phyloP scores from a whole-genome alignment of 2,888 invertebrate genomes.

The Papilio elwesi region DNA sequence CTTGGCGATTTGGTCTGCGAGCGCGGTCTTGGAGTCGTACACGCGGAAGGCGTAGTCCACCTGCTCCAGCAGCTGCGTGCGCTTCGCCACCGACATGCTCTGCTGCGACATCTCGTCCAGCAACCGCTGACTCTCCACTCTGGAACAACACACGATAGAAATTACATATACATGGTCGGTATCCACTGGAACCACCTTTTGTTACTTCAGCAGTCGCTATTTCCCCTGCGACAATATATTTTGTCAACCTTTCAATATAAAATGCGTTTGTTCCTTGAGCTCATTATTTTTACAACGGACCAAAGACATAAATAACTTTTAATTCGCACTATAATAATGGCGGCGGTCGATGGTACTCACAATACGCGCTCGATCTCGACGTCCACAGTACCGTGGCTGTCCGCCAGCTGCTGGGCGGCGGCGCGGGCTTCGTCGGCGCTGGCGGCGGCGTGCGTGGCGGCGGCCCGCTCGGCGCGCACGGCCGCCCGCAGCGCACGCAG shows the following conservation, averaged over 20 bases:
- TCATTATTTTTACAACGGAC: no score
- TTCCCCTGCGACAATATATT: no score
- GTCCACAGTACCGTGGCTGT: constrained; percentile 49
- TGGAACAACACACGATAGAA: constrained; percentile 39
- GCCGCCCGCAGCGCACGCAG: constrained; percentile 48
- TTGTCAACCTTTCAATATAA: no score
- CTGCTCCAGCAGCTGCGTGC: constrained; percentile 65
- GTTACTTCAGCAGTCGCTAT: no score
- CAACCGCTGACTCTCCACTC: constrained; percentile 60
- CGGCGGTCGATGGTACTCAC: constrained; percentile 46
- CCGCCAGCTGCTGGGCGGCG: not conserved
- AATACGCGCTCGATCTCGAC: constrained; percentile 56
- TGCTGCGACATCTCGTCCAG: constrained; percentile 61
- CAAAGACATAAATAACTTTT: no score
- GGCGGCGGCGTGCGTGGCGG: constrained; percentile 52
- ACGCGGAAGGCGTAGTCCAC: constrained; percentile 70
- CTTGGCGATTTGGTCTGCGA: constrained; percentile 68
- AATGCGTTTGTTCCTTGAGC: no score
- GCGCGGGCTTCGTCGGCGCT: constrained; percentile 41
- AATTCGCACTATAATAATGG: no score
- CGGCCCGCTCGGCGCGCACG: constrained; percentile 47
- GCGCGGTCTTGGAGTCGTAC: constrained; percentile 66
- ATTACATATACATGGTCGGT: no score
- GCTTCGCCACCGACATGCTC: constrained; percentile 61
- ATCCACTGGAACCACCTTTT: no score